Evolutionary conservation across 1,140 invertebrate species (phyloP).

Genomic region (Drosophila bifasciata): DNA sequence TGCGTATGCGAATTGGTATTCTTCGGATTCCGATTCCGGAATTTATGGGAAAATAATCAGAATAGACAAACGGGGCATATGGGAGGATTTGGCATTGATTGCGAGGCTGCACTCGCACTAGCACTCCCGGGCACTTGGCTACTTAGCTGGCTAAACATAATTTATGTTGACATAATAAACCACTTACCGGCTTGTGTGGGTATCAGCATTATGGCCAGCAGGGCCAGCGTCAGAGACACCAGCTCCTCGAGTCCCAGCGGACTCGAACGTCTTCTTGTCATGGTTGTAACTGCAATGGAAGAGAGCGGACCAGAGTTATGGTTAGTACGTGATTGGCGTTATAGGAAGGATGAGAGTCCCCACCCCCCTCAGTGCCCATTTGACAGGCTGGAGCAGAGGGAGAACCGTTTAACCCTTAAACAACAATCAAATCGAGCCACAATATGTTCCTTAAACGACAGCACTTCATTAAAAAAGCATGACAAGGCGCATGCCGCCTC

Average conservation of each 20-base stretch:
- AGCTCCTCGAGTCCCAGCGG: slow-evolving; percentile 83
- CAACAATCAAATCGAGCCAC: slow-evolving; percentile 73
- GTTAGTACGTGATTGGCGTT: slow-evolving; percentile 35
- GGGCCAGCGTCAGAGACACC: slow-evolving; percentile 59
- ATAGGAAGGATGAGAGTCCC: neutral
- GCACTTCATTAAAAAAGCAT: slow-evolving; percentile 83
- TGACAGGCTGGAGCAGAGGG: slow-evolving; percentile 9
- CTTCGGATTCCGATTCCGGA: neutral
- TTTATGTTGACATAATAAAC: slow-evolving; percentile 82
- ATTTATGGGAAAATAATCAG: slow-evolving; percentile 49
- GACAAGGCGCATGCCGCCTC: slow-evolving; percentile 70
- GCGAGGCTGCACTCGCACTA: neutral
- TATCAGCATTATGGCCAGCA: slow-evolving; percentile 67
- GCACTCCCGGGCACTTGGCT: slow-evolving; percentile 2
- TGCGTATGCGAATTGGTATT: no score
- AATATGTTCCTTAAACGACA: slow-evolving; percentile 81
- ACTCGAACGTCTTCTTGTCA: slow-evolving; percentile 84
- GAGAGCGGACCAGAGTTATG: slow-evolving; percentile 18
- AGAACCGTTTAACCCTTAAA: slow-evolving; percentile 70
- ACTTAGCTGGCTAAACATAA: slow-evolving; percentile 62
- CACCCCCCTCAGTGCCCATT: no score
- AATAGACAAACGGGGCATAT: slow-evolving; percentile 42
- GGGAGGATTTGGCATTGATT: slow-evolving; percentile 27
- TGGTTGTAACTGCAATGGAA: slow-evolving; percentile 68
- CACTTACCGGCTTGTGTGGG: slow-evolving; percentile 83